Evolutionary conservation across 2,797 vertebrate genomes (phyloP).

Genomic region (Anisognathus igniventris): DNA sequence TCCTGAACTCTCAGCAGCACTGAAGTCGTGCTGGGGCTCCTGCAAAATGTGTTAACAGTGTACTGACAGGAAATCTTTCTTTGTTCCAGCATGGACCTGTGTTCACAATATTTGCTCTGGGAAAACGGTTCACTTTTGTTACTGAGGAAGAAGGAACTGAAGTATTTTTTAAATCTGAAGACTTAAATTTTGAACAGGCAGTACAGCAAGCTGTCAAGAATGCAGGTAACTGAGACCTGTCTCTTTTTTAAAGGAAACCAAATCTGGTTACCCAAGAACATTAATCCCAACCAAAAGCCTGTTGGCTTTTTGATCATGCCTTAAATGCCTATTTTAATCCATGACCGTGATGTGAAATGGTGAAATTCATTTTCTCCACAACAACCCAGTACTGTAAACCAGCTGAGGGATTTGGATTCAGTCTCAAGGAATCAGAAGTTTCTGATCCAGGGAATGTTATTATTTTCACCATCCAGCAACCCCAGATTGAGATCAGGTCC

Average conservation of each 20-base stretch:
- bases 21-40: background rate
- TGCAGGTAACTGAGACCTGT: conserved; percentile 72
- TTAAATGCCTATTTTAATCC: background rate
- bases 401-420: background rate
- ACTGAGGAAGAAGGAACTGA: conserved; percentile 78
- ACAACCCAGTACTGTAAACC: background rate
- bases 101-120: conserved; percentile 79
- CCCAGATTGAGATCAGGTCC: background rate
- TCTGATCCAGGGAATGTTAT: background rate
- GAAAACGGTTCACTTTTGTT: conserved; percentile 82
- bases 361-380: background rate
- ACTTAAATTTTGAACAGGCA: conserved; percentile 80
- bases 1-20: background rate
- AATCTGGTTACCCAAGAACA: background rate
- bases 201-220: conserved; percentile 75
- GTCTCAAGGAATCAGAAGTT: background rate
- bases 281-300: background rate
- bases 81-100: conserved; percentile 79
- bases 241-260: background rate
- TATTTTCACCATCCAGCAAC: background rate
- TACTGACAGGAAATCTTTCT: background rate
- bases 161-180: conserved; percentile 79
- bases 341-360: background rate
- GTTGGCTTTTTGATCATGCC: background rate
- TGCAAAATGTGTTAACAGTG: background rate